These are phyloP conservation scores for Platycercus adscitus DNA, from an alignment of 2,113 vertebrate genomes.

Conservation along the genomic window DNA sequence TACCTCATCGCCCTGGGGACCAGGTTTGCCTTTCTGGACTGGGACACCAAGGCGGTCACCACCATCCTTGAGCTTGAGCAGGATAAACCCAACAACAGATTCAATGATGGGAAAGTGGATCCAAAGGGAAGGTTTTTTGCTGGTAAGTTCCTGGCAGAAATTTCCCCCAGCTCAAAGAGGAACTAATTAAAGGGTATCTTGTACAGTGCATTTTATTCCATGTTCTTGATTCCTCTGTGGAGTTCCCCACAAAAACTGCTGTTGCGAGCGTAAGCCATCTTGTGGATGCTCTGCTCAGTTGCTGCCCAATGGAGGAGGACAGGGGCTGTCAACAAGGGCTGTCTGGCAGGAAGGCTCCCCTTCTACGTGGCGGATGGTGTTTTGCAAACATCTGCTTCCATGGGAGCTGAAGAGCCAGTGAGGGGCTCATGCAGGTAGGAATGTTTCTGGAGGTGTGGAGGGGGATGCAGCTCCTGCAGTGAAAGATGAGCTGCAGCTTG, in stretches of 20 bases:
- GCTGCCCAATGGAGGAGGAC: not conserved
- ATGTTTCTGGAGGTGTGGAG: not conserved
- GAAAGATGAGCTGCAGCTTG: not conserved
- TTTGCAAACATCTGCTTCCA: not conserved
- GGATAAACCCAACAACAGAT: conserved; percentile 79
- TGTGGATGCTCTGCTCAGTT: not conserved
- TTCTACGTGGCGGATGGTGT: not conserved
- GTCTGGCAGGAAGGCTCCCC: not conserved
- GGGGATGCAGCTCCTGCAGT: not conserved
- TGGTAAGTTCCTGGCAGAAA: conserved; percentile 62
- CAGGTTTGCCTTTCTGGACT: conserved; percentile 77
- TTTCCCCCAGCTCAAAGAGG: not conserved
- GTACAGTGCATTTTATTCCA: not conserved
- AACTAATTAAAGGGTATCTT: not conserved
- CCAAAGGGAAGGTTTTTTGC: conserved; percentile 80
- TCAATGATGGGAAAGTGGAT: conserved; percentile 85
- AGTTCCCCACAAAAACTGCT: not conserved
- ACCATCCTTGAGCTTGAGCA: conserved; percentile 54
- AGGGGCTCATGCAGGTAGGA: not conserved
- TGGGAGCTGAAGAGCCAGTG: not conserved
- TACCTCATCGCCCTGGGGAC: conserved; percentile 75
- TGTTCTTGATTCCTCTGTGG: not conserved
- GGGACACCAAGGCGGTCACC: conserved; percentile 65
- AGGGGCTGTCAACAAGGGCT: not conserved
- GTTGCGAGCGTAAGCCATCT: fast-evolving